These are phyloP conservation scores for Cryptus armator DNA, from an alignment of 2,888 invertebrate species.

Conservation along the genomic window DNA sequence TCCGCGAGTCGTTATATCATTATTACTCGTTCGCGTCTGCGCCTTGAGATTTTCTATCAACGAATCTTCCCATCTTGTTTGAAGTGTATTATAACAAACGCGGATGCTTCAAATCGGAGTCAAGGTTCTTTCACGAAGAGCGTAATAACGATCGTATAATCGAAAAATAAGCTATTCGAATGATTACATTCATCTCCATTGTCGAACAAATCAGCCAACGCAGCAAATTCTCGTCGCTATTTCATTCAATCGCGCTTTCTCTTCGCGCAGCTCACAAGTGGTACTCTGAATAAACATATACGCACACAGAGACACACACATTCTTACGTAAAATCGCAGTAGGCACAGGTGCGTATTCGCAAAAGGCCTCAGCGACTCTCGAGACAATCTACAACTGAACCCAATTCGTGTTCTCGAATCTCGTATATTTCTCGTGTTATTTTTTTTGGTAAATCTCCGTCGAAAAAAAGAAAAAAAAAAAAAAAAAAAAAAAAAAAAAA, in stretches of 20 bases:
- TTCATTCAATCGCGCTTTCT: constrained; percentile 61
- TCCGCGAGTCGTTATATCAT: constrained; percentile 1
- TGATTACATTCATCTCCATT: constrained; percentile 60
- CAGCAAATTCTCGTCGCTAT: constrained; percentile 31
- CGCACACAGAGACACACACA: neutral
- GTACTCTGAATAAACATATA: neutral
- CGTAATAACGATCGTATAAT: constrained; percentile 58
- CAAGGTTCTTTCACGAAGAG: constrained; percentile 58
- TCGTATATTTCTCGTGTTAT: constrained; percentile 2
- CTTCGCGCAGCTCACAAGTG: constrained; percentile 8
- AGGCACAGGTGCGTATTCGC: constrained; percentile 48
- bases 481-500: constrained; percentile 31
- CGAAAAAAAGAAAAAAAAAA: no score
- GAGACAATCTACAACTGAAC: constrained; percentile 13
- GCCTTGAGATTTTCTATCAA: constrained; percentile 29
- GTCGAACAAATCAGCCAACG: constrained; percentile 54
- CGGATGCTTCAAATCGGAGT: constrained; percentile 59
- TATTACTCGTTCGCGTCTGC: neutral
- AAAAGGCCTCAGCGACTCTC: constrained; percentile 26
- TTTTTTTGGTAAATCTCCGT: constrained; percentile 1
- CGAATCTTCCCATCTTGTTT: constrained; percentile 38
- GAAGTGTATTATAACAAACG: constrained; percentile 39
- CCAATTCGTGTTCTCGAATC: constrained; percentile 24
- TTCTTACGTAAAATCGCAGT: constrained; percentile 18
- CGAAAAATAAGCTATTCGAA: constrained; percentile 60